Evolutionary conservation across 2,113 vertebrate species (phyloP), one percentile per base, ranked within the genome.

Genomic region (Rhinopomastus cyanomelas): DNA sequence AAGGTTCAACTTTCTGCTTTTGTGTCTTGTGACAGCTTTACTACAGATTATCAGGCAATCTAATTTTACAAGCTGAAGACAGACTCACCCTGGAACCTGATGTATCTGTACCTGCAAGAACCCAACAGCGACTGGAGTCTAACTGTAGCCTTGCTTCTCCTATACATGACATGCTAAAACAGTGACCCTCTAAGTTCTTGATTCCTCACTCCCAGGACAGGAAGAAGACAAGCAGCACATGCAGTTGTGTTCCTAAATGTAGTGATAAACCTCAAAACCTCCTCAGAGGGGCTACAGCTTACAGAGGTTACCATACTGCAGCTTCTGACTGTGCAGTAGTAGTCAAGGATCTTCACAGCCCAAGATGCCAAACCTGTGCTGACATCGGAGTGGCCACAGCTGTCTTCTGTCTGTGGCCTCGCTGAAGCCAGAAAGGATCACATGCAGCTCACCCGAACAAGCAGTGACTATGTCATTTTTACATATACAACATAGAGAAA

Each of bases 11-110:
- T 85, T 84, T 75, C 83, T 56, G 32, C 11, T 74, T 94, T 67
- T 92, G 83, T 87, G 62, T 60, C 74, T 22, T 3, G 11, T 37
- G 67, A 46, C 72, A 76, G 59, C 78, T 75, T 29, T 34, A 20
- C 34, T 36, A 39, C 39, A 71, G 84, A 48, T 42, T 65, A 81
- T 16, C 59, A 74, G 64, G 78, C 77, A 88, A 84, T 73, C 79
- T 74, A 42, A 66, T 82, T 94, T 88, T 85, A 95, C 87, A 78
- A 77, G 81, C 74, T 42, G 82, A 72, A 76, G 85, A 87, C 87
- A 84, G 68, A 61, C 53, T 90, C 36, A 21, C 59, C 23, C 4
- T 0, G 12, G 81, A 87, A 48, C 27, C 67, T 3, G 2, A 49
- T 61, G 83, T 55, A 79, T 18, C 69, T 66, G 9, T 1, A 29